Evolutionary conservation across 2,797 vertebrate species (phyloP).

Genomic region (Rhincodon typus): DNA sequence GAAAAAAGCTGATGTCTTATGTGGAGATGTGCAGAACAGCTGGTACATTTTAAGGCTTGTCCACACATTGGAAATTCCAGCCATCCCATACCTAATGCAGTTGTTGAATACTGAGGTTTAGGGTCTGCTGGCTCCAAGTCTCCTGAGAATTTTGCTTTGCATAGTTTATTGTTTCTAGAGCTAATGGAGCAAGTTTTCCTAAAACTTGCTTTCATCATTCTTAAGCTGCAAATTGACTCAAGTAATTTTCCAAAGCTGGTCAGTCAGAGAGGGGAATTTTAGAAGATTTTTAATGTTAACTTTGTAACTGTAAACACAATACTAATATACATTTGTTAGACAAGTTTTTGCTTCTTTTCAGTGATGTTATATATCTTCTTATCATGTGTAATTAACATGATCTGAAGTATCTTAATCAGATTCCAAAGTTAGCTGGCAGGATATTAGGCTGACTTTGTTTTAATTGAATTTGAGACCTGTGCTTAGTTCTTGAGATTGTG

Average conservation of each 20-base stretch:
- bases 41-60: conserved; percentile 58
- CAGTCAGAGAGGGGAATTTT: conserved; percentile 10
- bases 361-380: not conserved
- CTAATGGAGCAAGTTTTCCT: conserved; percentile 54
- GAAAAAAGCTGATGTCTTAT: conserved; percentile 49
- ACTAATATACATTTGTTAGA: not conserved
- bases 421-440: not conserved
- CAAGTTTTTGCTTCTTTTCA: not conserved
- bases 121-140: conserved; percentile 51
- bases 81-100: conserved; percentile 47
- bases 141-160: conserved; percentile 42
- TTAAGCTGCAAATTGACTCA: conserved; percentile 39
- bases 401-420: not conserved
- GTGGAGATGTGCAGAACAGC: conserved; percentile 54
- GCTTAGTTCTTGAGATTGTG: not conserved
- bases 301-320: not conserved
- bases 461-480: not conserved
- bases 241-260: conserved; percentile 5
- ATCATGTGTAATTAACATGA: not conserved
- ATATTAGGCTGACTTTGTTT: not conserved
- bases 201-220: conserved; percentile 43
- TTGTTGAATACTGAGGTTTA: conserved; percentile 55
- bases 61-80: conserved; percentile 61
- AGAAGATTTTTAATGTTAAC: not conserved
- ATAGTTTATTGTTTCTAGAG: conserved; percentile 52